Percentiles rank a stretch among this genome's conserved stretches.
Evolutionary conservation across 2,797 vertebrate genomes (phyloP).

Genomic region (Danionella dracula): DNA sequence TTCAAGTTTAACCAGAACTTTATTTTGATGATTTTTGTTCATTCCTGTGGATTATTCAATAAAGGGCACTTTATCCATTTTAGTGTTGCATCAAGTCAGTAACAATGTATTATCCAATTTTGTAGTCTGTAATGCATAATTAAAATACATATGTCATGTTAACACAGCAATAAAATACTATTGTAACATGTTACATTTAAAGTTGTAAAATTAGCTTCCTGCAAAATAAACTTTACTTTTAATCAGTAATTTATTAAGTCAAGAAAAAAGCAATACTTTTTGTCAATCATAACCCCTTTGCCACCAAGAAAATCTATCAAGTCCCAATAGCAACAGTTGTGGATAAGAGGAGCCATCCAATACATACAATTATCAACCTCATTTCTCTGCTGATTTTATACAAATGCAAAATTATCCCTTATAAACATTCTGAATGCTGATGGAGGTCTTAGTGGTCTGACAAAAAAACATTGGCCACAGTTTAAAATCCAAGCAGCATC

Average conservation of each 20-base stretch:
- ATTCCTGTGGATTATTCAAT: background rate
- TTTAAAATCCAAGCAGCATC: constrained; percentile 28
- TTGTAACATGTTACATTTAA: background rate
- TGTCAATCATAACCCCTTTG: constrained; percentile 35
- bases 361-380: constrained; percentile 43
- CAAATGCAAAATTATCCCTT: constrained; percentile 35
- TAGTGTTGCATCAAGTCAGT: constrained; percentile 3
- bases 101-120: background rate
- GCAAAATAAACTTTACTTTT: background rate
- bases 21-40: too few species aligned
- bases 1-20: constrained; percentile 5
- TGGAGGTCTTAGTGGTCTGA: constrained; percentile 16
- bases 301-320: too few species aligned
- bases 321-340: constrained; percentile 30
- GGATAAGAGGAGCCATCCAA: constrained; percentile 38
- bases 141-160: background rate
- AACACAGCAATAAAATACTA: background rate
- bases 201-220: background rate
- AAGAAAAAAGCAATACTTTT: constrained; percentile 2
- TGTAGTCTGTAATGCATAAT: background rate
- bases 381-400: constrained; percentile 34
- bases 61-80: background rate
- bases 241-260: background rate
- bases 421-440: constrained; percentile 38
- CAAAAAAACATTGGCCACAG: constrained; percentile 15